These are phyloP conservation scores for Pteronotus mesoamericanus DNA, from an alignment of 2,797 vertebrate genomes.

Conservation along the genomic window DNA sequence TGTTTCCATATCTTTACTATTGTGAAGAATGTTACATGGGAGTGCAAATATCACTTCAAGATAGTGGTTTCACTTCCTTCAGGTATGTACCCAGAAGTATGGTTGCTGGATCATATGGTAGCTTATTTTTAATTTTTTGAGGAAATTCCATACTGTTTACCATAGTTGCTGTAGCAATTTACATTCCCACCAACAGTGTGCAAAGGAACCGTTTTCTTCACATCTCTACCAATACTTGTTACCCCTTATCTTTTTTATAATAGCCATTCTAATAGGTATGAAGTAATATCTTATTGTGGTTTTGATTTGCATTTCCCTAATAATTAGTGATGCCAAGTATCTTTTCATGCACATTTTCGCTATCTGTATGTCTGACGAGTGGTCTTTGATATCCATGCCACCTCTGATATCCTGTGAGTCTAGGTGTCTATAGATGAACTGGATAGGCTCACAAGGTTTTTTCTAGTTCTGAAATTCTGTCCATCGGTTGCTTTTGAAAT, in stretches of 20 bases:
- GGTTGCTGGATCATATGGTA: background rate
- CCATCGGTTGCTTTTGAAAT: slow-evolving; percentile 5
- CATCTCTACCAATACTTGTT: background rate
- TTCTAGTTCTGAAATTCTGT: slow-evolving; percentile 29
- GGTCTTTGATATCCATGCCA: background rate
- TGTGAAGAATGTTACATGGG: background rate
- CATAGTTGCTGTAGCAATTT: background rate
- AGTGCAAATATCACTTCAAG: background rate
- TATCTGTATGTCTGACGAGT: background rate
- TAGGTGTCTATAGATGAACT: background rate
- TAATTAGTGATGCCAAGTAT: background rate
- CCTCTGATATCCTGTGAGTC: background rate
- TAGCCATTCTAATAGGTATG: background rate
- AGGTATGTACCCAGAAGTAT: background rate
- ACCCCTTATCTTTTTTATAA: background rate
- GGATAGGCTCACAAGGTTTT: background rate
- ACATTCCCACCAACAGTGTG: background rate
- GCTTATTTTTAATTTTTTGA: background rate
- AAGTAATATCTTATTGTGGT: background rate
- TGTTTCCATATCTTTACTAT: background rate
- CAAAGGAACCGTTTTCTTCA: background rate
- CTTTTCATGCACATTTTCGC: background rate
- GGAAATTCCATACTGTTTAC: background rate
- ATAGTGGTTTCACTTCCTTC: background rate
- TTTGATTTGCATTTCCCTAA: background rate